Evolutionary conservation across 1,140 invertebrate species (phyloP).

Genomic region (Drosophila novamexicana): DNA sequence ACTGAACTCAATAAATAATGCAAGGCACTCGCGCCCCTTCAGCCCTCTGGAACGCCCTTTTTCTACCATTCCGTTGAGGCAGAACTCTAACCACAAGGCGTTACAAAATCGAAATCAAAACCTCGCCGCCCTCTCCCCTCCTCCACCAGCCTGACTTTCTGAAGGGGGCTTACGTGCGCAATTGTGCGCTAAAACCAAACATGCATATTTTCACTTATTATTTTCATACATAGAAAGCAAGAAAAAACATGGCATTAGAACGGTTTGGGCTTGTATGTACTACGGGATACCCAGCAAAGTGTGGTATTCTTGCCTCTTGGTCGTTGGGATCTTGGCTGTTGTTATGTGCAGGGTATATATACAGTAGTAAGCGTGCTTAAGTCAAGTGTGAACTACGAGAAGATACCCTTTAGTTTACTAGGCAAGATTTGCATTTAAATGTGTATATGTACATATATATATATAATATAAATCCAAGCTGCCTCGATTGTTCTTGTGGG

Average conservation of each 20-base stretch:
- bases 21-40: background rate
- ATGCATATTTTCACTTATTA: slow-evolving; percentile 82
- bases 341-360: too few species aligned
- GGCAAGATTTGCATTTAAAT: too few species aligned
- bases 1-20: slow-evolving; percentile 58
- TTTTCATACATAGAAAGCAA: slow-evolving; percentile 64
- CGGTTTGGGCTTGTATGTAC: slow-evolving; percentile 1
- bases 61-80: background rate
- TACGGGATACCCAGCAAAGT: background rate
- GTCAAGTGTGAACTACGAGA: too few species aligned
- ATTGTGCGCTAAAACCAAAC: slow-evolving; percentile 78
- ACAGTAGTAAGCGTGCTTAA: too few species aligned
- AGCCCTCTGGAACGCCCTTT: background rate
- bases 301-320: too few species aligned
- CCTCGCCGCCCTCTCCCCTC: slow-evolving; percentile 5
- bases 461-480: too few species aligned
- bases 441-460: too few species aligned
- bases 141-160: slow-evolving; percentile 5
- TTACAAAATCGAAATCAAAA: slow-evolving; percentile 20
- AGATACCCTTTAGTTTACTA: too few species aligned
- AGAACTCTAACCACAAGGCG: slow-evolving; percentile 18
- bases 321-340: background rate
- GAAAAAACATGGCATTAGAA: background rate
- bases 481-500: too few species aligned
- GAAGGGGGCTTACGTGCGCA: slow-evolving; percentile 56